These are phyloP conservation scores for Myotis yumanensis DNA, from an alignment of 2,113 vertebrate genomes.

Conservation along the genomic window DNA sequence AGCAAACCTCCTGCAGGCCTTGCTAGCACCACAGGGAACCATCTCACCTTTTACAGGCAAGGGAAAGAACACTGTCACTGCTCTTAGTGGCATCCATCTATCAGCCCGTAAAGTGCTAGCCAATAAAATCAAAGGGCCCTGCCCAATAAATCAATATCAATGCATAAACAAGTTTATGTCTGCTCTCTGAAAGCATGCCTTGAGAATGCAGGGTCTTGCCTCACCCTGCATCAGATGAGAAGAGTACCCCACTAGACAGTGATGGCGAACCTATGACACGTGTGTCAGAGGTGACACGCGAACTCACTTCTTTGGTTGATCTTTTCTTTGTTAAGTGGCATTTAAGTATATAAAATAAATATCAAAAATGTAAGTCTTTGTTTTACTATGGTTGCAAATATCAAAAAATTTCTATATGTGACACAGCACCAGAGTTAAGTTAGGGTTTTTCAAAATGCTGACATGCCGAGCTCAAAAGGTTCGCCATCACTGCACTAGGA, in stretches of 20 bases:
- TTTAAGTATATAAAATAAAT: too few species aligned
- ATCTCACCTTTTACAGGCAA: constrained; percentile 47
- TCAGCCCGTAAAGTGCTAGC: constrained; percentile 41
- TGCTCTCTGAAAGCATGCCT: constrained; percentile 10
- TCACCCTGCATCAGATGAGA: neutral
- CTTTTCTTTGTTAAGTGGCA: too few species aligned
- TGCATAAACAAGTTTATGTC: constrained; percentile 16
- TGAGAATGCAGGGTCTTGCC: neutral
- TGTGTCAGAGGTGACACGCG: too few species aligned
- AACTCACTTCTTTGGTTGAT: too few species aligned
- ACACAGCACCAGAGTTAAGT: too few species aligned
- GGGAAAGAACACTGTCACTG: constrained; percentile 48
- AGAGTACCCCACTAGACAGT: neutral
- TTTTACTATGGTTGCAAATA: too few species aligned
- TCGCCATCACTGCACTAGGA: neutral
- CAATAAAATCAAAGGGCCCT: constrained; percentile 61
- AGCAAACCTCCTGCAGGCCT: constrained; percentile 55
- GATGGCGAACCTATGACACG: too few species aligned
- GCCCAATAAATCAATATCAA: constrained; percentile 53
- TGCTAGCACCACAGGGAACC: constrained; percentile 51
- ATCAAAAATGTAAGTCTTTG: too few species aligned
- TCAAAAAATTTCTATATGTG: too few species aligned
- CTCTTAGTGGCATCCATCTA: constrained; percentile 32
- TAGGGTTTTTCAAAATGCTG: too few species aligned
- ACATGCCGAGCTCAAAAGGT: too few species aligned